A percentile compares a stretch with the other conserved stretches of the same genome.
Conservation (phyloP, 2,113 vertebrate species). For the Motacilla alba region DNA sequence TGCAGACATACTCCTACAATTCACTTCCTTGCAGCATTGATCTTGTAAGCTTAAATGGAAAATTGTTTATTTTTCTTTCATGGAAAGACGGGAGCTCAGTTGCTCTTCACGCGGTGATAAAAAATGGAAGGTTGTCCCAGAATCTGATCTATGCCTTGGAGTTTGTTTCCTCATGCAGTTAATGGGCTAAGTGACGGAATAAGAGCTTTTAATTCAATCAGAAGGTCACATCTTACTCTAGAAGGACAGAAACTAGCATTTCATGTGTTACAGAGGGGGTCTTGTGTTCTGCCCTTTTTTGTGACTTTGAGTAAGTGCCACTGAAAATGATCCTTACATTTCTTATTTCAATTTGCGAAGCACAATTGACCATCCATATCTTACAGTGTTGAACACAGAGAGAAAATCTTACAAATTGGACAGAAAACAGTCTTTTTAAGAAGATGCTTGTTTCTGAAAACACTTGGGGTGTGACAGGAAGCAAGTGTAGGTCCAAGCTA, state of each 20-base stretch:
- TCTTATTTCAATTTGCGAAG: not conserved
- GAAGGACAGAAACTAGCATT: not conserved
- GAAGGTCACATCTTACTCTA: not conserved
- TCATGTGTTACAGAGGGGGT: not conserved
- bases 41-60: not conserved
- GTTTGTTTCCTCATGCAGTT: not conserved
- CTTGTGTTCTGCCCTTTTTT: not conserved
- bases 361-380: not conserved
- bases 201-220: not conserved
- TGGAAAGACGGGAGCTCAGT: not conserved
- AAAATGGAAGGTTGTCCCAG: not conserved
- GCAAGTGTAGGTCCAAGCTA: not conserved
- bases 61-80: slow-evolving; percentile 26
- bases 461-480: not conserved
- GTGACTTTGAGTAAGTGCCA: not conserved
- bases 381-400: not conserved
- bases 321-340: not conserved
- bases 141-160: not conserved
- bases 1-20: not conserved
- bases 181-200: not conserved
- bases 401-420: not conserved
- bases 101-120: not conserved
- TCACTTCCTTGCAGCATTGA: not conserved
- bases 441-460: not conserved
- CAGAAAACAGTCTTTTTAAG: not conserved